These are phyloP conservation scores for Silvanus unidentatus DNA, from an alignment of 2,888 invertebrate genomes.

Conservation along the genomic window DNA sequence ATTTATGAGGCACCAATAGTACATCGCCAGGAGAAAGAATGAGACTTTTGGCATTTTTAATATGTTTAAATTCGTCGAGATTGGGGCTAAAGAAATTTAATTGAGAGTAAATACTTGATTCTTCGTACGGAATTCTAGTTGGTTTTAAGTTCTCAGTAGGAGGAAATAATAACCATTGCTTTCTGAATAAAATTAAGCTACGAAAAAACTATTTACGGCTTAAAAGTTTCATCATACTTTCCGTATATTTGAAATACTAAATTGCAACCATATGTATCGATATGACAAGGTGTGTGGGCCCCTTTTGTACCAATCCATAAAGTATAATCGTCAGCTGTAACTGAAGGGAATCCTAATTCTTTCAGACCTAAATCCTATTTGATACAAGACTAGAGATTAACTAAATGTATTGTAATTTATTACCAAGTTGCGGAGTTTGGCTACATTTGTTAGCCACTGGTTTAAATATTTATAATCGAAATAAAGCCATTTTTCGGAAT, in stretches of 20 bases:
- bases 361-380: slow-evolving; percentile 7
- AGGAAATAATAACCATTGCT: slow-evolving; percentile 88
- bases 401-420: slow-evolving; percentile 44
- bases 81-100: slow-evolving; percentile 70
- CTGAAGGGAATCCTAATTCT: slow-evolving; percentile 63
- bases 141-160: slow-evolving; percentile 68
- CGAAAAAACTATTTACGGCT: too few relatives aligned
- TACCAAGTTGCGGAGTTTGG: slow-evolving; percentile 47
- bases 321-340: slow-evolving; percentile 64
- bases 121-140: slow-evolving; percentile 90
- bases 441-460: slow-evolving; percentile 57
- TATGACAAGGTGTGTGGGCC: slow-evolving; percentile 90
- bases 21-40: slow-evolving; percentile 79
- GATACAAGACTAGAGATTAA: slow-evolving; percentile 10
- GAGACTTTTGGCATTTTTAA: slow-evolving; percentile 45
- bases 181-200: slow-evolving; percentile 50
- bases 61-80: slow-evolving; percentile 49
- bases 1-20: slow-evolving; percentile 80
- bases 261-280: slow-evolving; percentile 92
- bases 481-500: slow-evolving; percentile 63
- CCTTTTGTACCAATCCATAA: slow-evolving; percentile 84
- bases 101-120: slow-evolving; percentile 87
- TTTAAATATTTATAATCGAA: slow-evolving; percentile 80
- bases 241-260: slow-evolving; percentile 85
- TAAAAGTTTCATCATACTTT: slow-evolving; percentile 50